A percentile compares a stretch with the other conserved stretches of the same genome.
These are phyloP conservation scores for Drosophila parabipectinata DNA, from an alignment of 1,140 invertebrate species.

Conservation along the genomic window DNA sequence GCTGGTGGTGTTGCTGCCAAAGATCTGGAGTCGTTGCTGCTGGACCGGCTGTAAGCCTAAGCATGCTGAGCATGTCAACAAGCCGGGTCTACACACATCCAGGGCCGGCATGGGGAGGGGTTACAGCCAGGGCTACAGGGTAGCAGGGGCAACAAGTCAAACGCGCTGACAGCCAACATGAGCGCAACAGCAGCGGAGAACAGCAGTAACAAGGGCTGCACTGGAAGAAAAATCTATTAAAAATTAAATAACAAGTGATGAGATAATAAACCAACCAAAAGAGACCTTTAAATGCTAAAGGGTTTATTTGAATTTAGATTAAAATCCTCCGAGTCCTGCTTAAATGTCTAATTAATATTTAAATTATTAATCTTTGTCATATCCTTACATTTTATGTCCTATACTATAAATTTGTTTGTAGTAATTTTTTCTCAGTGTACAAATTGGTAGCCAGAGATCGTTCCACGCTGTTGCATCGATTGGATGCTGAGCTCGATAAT, in stretches of 20 bases:
- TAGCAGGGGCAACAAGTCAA: conserved; percentile 62
- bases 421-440: neutral
- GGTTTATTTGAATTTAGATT: no score
- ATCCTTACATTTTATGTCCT: no score
- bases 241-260: neutral
- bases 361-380: no score
- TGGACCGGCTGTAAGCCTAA: conserved; percentile 59
- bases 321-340: no score
- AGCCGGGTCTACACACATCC: conserved; percentile 44
- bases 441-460: conserved; percentile 27
- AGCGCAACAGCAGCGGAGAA: conserved; percentile 68
- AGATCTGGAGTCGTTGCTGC: conserved; percentile 1
- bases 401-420: no score
- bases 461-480: conserved; percentile 30
- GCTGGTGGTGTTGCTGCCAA: conserved; percentile 6
- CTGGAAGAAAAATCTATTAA: conserved; percentile 9
- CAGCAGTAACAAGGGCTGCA: conserved; percentile 54
- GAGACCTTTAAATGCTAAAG: no score
- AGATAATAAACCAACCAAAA: neutral
- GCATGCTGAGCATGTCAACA: conserved; percentile 83
- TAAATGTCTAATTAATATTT: no score
- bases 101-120: conserved; percentile 17
- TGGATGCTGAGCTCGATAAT: conserved; percentile 47
- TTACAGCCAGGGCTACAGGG: conserved; percentile 6
- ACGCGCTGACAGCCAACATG: conserved; percentile 75